phyloP scores from a whole-genome alignment of 2,797 vertebrate species.

The Vireo griseus region DNA sequence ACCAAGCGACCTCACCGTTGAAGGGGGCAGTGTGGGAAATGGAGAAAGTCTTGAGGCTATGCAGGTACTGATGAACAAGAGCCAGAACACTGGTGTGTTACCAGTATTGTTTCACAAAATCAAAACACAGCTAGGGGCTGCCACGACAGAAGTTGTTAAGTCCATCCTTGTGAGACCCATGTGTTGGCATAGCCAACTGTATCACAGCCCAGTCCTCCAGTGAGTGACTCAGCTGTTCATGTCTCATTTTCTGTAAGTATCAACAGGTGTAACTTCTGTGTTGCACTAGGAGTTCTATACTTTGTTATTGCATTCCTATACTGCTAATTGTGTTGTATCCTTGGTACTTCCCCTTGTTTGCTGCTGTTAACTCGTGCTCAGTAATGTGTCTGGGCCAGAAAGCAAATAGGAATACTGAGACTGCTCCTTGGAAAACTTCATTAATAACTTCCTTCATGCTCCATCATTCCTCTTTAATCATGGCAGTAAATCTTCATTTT shows the following conservation, averaged over 20 bases:
- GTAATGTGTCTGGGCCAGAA: background rate
- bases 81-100: background rate
- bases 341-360: background rate
- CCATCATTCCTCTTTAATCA: background rate
- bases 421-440: background rate
- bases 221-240: background rate
- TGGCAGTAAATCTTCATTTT: background rate
- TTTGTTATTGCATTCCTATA: background rate
- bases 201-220: background rate
- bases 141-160: background rate
- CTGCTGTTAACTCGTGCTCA: accelerated
- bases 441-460: background rate
- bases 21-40: background rate
- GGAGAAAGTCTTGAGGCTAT: background rate
- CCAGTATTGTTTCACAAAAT: background rate
- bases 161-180: background rate
- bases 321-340: background rate
- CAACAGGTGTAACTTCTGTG: background rate
- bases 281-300: background rate
- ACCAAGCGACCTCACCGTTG: background rate
- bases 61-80: background rate
- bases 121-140: background rate
- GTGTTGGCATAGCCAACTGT: accelerated
- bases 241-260: background rate
- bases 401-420: background rate